phyloP scores from a whole-genome alignment of 2,888 invertebrate species.

The Pachymerium ferrugineum region DNA sequence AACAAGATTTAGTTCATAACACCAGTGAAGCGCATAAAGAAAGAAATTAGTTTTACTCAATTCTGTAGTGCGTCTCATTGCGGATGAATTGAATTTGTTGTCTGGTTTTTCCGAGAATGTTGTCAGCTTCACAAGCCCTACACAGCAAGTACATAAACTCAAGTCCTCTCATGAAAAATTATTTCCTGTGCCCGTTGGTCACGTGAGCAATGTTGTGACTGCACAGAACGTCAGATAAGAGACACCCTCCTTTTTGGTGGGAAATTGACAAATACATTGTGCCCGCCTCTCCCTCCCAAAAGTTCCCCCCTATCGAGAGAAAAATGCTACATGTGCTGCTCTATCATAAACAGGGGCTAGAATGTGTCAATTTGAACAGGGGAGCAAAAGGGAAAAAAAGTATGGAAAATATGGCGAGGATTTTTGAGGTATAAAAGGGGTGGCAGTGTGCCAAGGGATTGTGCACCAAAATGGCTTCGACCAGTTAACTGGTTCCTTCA shows the following conservation, averaged over 20 bases:
- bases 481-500: slow-evolving; percentile 19
- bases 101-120: not conserved
- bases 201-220: slow-evolving; percentile 12
- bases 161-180: slow-evolving; percentile 11
- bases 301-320: slow-evolving; percentile 13
- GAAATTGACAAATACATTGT: slow-evolving; percentile 27
- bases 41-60: not conserved
- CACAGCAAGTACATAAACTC: too few species aligned
- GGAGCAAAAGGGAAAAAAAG: not conserved
- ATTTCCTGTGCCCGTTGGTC: slow-evolving; percentile 27
- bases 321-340: slow-evolving; percentile 1
- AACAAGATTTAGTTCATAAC: too few species aligned
- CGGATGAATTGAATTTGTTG: slow-evolving; percentile 22
- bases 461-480: not conserved
- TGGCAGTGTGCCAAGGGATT: slow-evolving; percentile 13
- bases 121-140: not conserved
- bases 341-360: not conserved
- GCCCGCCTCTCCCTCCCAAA: not conserved
- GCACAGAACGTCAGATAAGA: slow-evolving; percentile 14
- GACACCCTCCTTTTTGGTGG: not conserved
- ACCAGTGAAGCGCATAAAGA: not conserved
- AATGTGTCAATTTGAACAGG: not conserved
- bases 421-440: slow-evolving; percentile 17
- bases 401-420: not conserved
- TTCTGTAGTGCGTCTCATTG: not conserved